Evolutionary conservation across 2,797 vertebrate species (phyloP).

Genomic region (Pseudochirops corinnae): DNA sequence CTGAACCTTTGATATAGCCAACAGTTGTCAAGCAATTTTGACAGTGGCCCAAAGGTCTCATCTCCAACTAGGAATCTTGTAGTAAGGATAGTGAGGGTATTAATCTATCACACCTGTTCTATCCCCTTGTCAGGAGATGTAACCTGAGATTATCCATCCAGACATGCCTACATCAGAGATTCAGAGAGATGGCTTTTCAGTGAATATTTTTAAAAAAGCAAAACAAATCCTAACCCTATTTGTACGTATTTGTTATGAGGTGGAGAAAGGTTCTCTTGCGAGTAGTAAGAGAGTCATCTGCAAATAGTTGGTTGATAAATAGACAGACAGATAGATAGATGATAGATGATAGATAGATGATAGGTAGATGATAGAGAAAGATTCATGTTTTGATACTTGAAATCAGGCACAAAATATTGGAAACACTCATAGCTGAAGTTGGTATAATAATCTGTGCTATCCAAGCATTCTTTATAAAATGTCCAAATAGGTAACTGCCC

Average conservation of each 20-base stretch:
- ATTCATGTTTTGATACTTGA: background rate
- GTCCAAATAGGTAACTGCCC: background rate
- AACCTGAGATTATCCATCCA: constrained; percentile 39
- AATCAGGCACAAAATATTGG: background rate
- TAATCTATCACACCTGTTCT: background rate
- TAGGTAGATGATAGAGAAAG: background rate
- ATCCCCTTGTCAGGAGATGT: constrained; percentile 8
- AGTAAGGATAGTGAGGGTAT: constrained; percentile 25
- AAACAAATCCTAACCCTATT: background rate
- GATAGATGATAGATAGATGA: background rate
- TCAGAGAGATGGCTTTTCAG: background rate
- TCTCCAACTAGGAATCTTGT: background rate
- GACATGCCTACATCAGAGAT: background rate
- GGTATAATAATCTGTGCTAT: background rate
- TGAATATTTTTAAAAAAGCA: background rate
- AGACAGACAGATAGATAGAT: background rate
- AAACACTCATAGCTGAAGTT: constrained; percentile 6
- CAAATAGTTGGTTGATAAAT: background rate
- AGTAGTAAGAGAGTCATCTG: background rate
- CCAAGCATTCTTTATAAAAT: background rate
- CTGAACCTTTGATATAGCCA: background rate
- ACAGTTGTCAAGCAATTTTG: constrained; percentile 5
- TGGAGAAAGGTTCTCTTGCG: background rate
- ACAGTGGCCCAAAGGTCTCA: constrained; percentile 44
- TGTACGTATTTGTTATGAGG: background rate